Evolutionary conservation across 2,113 vertebrate genomes (phyloP).

Genomic region (Pygoscelis antarcticus): DNA sequence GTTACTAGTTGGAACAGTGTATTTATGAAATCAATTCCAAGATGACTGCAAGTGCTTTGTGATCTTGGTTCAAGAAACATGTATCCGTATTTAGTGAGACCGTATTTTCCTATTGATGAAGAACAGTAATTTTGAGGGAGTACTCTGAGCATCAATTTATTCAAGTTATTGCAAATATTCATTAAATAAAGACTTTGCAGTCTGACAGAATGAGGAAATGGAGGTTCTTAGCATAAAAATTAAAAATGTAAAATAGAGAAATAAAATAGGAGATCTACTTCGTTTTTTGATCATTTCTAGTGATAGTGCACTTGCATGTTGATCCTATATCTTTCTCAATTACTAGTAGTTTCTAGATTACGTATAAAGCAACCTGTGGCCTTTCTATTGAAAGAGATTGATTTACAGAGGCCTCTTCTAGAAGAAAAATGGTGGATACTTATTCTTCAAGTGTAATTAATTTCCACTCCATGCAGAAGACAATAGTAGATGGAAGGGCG

Average conservation of each 20-base stretch:
- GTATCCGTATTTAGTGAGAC: background rate
- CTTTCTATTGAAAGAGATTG: background rate
- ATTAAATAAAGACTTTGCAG: background rate
- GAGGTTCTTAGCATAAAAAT: background rate
- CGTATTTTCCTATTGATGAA: background rate
- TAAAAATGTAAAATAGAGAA: background rate
- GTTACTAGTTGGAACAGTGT: background rate
- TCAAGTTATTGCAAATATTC: background rate
- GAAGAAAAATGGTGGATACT: background rate
- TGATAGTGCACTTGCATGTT: background rate
- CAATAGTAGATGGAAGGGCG: accelerated
- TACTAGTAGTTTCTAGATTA: background rate
- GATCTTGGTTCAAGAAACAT: background rate
- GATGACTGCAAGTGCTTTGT: background rate
- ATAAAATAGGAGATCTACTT: background rate
- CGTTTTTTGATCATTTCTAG: background rate
- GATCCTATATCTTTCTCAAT: background rate
- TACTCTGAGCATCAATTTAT: background rate
- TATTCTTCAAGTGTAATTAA: background rate
- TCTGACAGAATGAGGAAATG: background rate
- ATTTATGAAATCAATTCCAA: slow-evolving; percentile 13
- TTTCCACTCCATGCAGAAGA: background rate
- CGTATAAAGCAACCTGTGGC: background rate
- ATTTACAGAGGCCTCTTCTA: background rate
- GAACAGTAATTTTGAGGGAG: background rate